Evolutionary conservation across 1,140 invertebrate species (phyloP).

Genomic region (Neomicropteryx cornuta): DNA sequence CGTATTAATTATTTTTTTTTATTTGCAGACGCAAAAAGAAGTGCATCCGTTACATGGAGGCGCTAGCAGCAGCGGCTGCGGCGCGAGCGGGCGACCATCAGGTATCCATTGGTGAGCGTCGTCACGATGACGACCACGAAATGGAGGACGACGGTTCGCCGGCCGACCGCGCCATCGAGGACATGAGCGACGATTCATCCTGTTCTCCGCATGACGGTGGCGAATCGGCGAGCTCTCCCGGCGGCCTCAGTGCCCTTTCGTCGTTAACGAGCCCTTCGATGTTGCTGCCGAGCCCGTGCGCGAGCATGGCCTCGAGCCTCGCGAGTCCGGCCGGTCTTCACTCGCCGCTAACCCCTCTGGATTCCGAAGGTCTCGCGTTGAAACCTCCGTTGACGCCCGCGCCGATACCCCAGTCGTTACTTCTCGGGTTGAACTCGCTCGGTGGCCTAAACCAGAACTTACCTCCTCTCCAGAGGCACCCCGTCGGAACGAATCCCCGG

Average conservation of each 20-base stretch:
- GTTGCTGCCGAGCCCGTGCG: conserved; percentile 48
- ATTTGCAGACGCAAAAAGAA: conserved; percentile 95
- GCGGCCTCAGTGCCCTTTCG: conserved; percentile 63
- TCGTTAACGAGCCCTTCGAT: conserved; percentile 63
- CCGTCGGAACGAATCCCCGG: conserved; percentile 80
- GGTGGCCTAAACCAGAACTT: too few relatives aligned
- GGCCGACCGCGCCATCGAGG: conserved; percentile 59
- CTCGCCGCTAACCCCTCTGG: conserved; percentile 10
- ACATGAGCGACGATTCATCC: too few relatives aligned
- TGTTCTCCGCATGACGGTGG: conserved; percentile 50
- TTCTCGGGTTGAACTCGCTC: too few relatives aligned
- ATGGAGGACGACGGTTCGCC: conserved; percentile 57
- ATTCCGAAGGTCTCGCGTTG: conserved; percentile 10
- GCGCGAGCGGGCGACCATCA: conserved; percentile 43
- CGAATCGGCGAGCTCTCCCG: conserved; percentile 65
- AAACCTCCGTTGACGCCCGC: conserved; percentile 36
- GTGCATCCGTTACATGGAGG: conserved; percentile 89
- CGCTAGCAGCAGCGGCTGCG: conserved; percentile 54
- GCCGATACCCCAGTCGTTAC: conserved; percentile 23
- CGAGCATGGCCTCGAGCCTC: conserved; percentile 51
- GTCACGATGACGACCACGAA: conserved; percentile 63
- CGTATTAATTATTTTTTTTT: too few relatives aligned
- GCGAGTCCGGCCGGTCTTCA: conserved; percentile 45
- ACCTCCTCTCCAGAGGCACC: conserved; percentile 50
- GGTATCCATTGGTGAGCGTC: conserved; percentile 25